Evolutionary conservation across 2,113 vertebrate species (phyloP).

Genomic region (Trinectes maculatus): DNA sequence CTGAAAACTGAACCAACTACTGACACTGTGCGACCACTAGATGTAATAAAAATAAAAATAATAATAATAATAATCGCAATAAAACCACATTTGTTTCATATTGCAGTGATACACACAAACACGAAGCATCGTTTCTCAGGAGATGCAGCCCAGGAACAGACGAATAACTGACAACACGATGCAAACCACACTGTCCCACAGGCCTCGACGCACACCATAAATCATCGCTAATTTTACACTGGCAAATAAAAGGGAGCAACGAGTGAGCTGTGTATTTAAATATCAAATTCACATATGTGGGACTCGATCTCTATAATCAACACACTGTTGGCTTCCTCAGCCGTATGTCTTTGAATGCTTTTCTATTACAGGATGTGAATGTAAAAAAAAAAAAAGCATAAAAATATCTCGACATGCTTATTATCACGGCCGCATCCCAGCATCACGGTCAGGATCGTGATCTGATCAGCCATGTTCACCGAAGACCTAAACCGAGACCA

Average conservation of each 20-base stretch:
- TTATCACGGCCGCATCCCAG: too few relatives aligned
- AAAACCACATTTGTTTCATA: background rate
- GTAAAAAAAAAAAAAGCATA: too few relatives aligned
- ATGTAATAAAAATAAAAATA: too few relatives aligned
- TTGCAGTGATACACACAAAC: background rate
- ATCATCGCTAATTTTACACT: constrained; percentile 46
- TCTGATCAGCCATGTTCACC: too few relatives aligned
- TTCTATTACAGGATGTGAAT: too few relatives aligned
- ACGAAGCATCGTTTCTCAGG: background rate
- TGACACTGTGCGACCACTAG: background rate
- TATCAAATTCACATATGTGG: background rate
- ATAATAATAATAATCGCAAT: too few relatives aligned
- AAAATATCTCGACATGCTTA: too few relatives aligned
- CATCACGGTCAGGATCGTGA: too few relatives aligned
- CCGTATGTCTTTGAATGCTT: too few relatives aligned
- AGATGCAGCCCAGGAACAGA: too few relatives aligned
- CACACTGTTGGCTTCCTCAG: too few relatives aligned
- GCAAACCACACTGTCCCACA: constrained; percentile 10
- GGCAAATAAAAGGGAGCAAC: constrained; percentile 43
- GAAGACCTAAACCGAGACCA: constrained; percentile 23
- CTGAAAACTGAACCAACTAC: constrained; percentile 1
- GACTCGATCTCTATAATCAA: background rate
- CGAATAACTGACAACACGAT: background rate
- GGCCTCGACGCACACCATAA: constrained; percentile 45
- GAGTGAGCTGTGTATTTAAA: constrained; percentile 17